Evolutionary conservation across 2,797 vertebrate species (phyloP).

Genomic region (Leptodactylus fallax): DNA sequence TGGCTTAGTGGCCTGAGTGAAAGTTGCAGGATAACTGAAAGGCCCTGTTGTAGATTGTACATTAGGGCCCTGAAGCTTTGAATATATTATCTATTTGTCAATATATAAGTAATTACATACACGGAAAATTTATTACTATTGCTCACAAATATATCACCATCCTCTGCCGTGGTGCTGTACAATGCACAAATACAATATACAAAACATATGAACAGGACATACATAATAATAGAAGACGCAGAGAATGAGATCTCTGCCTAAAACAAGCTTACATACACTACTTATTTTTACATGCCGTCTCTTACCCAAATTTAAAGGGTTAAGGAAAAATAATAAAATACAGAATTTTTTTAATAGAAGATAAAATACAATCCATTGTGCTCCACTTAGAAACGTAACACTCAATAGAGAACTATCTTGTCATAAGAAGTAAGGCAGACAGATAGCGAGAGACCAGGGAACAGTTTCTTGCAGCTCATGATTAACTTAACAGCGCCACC

Average conservation of each 20-base stretch:
- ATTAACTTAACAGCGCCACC: conserved; percentile 42
- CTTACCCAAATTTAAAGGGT: neutral
- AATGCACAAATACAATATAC: too few species aligned
- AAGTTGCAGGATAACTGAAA: neutral
- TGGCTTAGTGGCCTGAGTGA: too few species aligned
- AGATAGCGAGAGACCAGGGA: neutral
- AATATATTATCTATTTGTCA: too few species aligned
- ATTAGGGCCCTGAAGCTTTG: too few species aligned
- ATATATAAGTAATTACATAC: too few species aligned
- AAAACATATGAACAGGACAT: too few species aligned
- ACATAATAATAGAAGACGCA: too few species aligned
- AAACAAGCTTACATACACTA: neutral
- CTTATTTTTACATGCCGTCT: too few species aligned
- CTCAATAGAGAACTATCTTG: neutral
- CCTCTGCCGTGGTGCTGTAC: too few species aligned
- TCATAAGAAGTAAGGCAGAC: neutral
- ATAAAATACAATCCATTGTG: neutral
- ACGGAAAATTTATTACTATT: too few species aligned
- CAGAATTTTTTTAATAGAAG: neutral
- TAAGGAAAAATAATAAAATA: neutral
- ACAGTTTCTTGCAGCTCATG: neutral
- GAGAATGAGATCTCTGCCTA: too few species aligned
- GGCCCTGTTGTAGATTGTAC: neutral
- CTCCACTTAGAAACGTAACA: neutral
- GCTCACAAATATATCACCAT: too few species aligned